phyloP scores from a whole-genome alignment of 1,140 invertebrate species.

The Drosophila micromelanica region DNA sequence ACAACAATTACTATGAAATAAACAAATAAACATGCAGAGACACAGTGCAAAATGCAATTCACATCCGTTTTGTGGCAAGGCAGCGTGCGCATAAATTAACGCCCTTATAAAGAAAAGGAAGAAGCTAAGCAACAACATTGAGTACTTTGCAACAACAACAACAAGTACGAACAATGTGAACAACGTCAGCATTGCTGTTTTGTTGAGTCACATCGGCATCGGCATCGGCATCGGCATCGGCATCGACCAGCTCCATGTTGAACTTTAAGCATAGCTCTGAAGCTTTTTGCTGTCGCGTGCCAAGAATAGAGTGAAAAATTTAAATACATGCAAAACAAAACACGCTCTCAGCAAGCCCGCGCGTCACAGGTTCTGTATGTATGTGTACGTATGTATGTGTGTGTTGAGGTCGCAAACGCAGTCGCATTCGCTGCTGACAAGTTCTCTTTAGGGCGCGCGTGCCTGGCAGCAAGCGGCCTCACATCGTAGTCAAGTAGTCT shows the following conservation, averaged over 20 bases:
- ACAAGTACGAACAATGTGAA: not conserved
- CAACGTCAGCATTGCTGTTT: slow-evolving; percentile 7
- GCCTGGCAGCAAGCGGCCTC: not conserved
- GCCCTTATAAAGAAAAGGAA: slow-evolving; percentile 28
- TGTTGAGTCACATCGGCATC: slow-evolving; percentile 9
- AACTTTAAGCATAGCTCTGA: not conserved
- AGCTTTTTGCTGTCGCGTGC: slow-evolving; percentile 18
- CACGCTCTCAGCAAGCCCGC: not conserved
- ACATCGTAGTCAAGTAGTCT: not conserved
- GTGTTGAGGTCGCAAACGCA: no score
- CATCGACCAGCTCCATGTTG: not conserved
- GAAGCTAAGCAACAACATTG: slow-evolving; percentile 24
- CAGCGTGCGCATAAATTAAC: slow-evolving; percentile 67
- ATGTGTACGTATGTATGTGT: not conserved
- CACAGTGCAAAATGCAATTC: slow-evolving; percentile 39
- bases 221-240: not conserved
- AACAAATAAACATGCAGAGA: slow-evolving; percentile 7
- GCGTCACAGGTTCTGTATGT: not conserved
- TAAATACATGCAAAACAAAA: not conserved
- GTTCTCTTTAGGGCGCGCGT: not conserved
- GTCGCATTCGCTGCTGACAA: not conserved
- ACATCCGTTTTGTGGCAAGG: slow-evolving; percentile 73
- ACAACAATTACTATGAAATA: not conserved
- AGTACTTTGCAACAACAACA: slow-evolving; percentile 1
- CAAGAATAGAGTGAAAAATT: not conserved